Evolutionary conservation across 2,888 invertebrate genomes (phyloP), one percentile per base, ranked within the genome.

Genomic region (Perithous albicinctus): DNA sequence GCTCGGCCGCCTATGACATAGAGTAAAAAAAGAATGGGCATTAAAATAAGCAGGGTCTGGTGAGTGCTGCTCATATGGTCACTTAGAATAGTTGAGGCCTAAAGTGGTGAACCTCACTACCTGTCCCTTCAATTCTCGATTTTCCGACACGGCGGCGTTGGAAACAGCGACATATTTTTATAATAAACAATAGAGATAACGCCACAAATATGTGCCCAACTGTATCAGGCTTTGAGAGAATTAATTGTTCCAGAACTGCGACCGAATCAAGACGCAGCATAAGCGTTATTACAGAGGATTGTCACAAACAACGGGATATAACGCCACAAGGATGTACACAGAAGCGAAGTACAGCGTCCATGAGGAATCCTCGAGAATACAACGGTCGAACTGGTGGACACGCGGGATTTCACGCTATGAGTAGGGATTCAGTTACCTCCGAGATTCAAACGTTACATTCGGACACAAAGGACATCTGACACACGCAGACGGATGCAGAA

Each of bases 401-500:
- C 20, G 26, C 38, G 23, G 35, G 54, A 41, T 72, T 72, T 41
- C 64, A 51, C 61, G 63, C 38, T 67, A 32, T 70, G 74, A n/a
- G 20, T 59, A 18, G 59, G 67, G 67, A 78, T 66, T 75, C 59
- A 66, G 78, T 78, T 78, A 66, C 75, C 61, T 70, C 41, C 35
- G 59, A 72, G 51, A 64, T 75, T 70, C 46, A 69, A 41, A 56
- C 56, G 64, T 73, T 78, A 29, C 56, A 63, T 43, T 23, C n/a
- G 8, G 75, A 75, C 59, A 78, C 74, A 78, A 74, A 75, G 56
- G 75, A 46, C 15, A 64, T 73, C 54, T 48, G 61, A 59, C 64
- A 63, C 67, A 38, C 35, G 26, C 10, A 26, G 63, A 35, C n/a
- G 35, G 12, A 46, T 48, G 18, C 48, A 46, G 29, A 61, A 61